Evolutionary conservation across 64 coral and sea anemone species (phyloP), one percentile per base, ranked within the genome.

Genomic region (Porites lutea): DNA sequence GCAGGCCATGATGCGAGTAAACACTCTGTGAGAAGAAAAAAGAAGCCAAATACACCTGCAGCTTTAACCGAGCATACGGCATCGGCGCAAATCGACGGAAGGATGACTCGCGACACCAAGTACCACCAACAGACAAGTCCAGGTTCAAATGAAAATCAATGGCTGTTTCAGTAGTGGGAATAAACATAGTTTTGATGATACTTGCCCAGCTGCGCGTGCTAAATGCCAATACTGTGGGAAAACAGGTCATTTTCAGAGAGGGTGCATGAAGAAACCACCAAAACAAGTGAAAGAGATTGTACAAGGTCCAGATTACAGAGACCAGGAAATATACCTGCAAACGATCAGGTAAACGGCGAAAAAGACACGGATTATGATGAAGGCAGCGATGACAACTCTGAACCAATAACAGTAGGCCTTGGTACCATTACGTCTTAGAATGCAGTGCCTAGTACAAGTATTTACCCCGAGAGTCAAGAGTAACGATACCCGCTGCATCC

Each of bases 391-490:
- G 27, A 37, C 27, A 37, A 37, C 27, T 63, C 60, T 63, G 60
- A 63, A 16, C 60, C 60, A 63, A 63, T 63, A 4, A 63, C 60
- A 0, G 60, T 37, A 37, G 27, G 27, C 27, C 27, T 37, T 37
- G 27, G 27, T 37, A 37, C 27, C 1, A 1, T 37, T 63, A 37
- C 76, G n/a, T 94, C 77, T 71, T 20, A 89, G 45, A 49, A 83
- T 5, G 79, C 74, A 59, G 51, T 88, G 3, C 16, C 82, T 14
- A 76, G 53, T 22, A 59, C 82, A 13, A 76, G 72, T 71, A 82
- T 66, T 59, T 89, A 89, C 48, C 92, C 79, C 43, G 58, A 94
- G 5, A 13, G 59, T 92, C 44, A 54, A 14, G 71, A 51, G 84
- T 18, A 92, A 68, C 65, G 65, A 68, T 21, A 14, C 6, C 16